Evolutionary conservation across 2,888 invertebrate species (phyloP), one percentile per base, ranked within the genome.

Genomic region (Syrista parreyssii): DNA sequence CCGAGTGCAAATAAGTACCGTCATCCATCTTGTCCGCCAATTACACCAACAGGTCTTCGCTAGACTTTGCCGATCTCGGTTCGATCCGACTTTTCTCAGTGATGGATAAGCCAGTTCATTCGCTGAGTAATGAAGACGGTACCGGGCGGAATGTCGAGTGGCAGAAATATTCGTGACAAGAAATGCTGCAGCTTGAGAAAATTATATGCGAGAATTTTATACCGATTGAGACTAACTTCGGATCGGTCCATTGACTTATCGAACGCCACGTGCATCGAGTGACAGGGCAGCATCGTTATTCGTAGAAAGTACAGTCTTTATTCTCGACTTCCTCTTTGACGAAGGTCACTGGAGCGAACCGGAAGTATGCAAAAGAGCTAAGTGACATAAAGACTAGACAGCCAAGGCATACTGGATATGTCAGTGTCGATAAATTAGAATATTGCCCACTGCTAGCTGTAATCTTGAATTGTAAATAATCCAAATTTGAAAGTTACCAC

Each of bases 21-120:
- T 84, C 89, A 91, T 91, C 86, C 88, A 88, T 91, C 90, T 90
- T 90, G 86, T 79, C 86, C 86, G 88, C 88, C 90, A 90, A 90
- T 91, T 91, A 90, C 77, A 40, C 86, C 81, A 80, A 84, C 81
- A 82, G 80, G 82, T 82, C 79, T 74, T 55, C 71, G 71, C 77
- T 31, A 75, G 76, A 68, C 68, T 31, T 15, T 15, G 30, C 32
- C 30, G 73, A 34, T 23, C 35, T 40, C 32, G 0, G 12, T 55
- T 78, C 71, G 71, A 71, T 71, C 31, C 6, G 71, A 71, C 71
- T 31, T 33, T 71, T 33, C 71, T 31, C 33, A 71, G 71, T 31
- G 71, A 71, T 71, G 71, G 31, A 71, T 71, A 71, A 71, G 71
- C 71, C 71, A 9, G 71, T 33, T 31, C 33, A 33, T 33, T 31